A percentile compares a stretch with the other conserved stretches of the same genome.
Evolutionary conservation across 2,113 vertebrate genomes (phyloP).

Genomic region (Lepisosteus oculatus): DNA sequence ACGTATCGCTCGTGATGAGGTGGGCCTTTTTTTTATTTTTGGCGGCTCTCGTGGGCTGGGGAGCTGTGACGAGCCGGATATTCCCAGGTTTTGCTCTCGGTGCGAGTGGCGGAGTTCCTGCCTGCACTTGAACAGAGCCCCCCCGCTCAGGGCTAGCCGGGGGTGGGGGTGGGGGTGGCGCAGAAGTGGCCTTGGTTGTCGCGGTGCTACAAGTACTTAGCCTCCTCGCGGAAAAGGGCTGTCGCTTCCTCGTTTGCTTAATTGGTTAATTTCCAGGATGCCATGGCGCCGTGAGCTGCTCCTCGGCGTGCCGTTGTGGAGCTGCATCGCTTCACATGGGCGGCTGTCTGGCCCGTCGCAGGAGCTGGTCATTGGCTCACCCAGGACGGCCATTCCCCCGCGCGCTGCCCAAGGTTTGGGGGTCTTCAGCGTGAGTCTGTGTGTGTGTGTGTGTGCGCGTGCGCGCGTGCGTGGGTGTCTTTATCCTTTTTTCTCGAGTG

Average conservation of each 20-base stretch:
- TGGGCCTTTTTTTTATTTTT: too few species aligned
- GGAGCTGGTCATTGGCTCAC: neutral
- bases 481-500: conserved; percentile 21
- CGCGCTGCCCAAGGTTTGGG: neutral
- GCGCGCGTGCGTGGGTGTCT: conserved; percentile 43
- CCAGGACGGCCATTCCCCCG: neutral
- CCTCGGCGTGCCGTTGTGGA: neutral
- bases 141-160: too few species aligned
- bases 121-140: neutral
- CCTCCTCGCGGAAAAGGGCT: conserved; percentile 40
- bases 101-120: neutral
- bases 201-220: conserved; percentile 28
- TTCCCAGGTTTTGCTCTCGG: too few species aligned
- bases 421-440: neutral
- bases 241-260: conserved; percentile 45
- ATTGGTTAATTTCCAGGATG: conserved; percentile 52
- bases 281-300: conserved; percentile 33
- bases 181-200: conserved; percentile 24
- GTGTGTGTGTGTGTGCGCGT: neutral
- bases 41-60: too few species aligned
- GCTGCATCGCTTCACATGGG: neutral
- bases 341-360: neutral
- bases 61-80: too few species aligned
- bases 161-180: neutral
- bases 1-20: too few species aligned